phyloP scores from a whole-genome alignment of 2,797 vertebrate genomes.

The Macropus fuliginosus region DNA sequence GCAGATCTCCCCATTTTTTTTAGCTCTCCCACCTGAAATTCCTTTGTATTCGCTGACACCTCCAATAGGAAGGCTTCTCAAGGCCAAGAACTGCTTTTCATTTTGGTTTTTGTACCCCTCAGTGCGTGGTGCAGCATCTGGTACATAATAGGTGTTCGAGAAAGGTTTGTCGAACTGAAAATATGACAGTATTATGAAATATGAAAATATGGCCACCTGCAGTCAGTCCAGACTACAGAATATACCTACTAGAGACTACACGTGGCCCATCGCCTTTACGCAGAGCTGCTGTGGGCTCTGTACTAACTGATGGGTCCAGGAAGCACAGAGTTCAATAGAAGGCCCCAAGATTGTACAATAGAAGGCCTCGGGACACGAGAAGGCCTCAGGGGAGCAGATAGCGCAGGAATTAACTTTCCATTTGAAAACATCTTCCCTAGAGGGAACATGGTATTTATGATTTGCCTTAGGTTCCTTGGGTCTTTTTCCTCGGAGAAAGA shows the following conservation, averaged over 20 bases:
- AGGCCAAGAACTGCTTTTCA: neutral
- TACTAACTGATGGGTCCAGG: conserved; percentile 51
- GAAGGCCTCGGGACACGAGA: conserved; percentile 35
- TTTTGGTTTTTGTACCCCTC: neutral
- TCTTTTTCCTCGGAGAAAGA: conserved; percentile 29
- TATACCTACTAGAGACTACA: conserved; percentile 33
- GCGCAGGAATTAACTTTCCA: conserved; percentile 38
- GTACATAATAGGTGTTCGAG: neutral
- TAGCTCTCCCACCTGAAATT: neutral
- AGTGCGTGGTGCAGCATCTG: neutral
- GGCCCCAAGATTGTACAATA: conserved; percentile 14
- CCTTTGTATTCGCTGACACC: neutral
- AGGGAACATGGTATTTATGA: conserved; percentile 46
- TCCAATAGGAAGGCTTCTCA: neutral
- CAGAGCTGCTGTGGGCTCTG: conserved; percentile 49
- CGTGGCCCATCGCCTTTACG: conserved; percentile 55
- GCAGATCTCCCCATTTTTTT: neutral
- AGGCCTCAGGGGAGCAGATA: conserved; percentile 35
- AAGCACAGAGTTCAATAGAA: conserved; percentile 47
- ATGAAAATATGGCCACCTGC: conserved; percentile 19
- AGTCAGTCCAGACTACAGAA: conserved; percentile 53
- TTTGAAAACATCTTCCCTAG: neutral
- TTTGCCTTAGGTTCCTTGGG: conserved; percentile 34
- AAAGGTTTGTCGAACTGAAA: neutral
- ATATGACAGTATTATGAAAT: conserved; percentile 19